Conservation (phyloP, 2,888 invertebrate genomes). For the Lithophane ornitopus region DNA sequence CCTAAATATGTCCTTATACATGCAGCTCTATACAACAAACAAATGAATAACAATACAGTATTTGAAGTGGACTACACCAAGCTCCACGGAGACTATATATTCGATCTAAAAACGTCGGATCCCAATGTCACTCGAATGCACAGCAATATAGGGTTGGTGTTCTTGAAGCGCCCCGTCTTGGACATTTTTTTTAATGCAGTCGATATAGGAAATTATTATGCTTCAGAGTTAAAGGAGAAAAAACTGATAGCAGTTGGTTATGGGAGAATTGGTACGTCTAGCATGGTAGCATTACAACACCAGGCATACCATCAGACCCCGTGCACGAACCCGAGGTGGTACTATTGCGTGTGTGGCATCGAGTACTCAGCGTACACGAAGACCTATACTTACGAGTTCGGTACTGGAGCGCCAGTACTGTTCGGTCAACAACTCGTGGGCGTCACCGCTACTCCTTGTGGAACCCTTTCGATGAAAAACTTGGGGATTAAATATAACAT, state of each 20-base stretch:
- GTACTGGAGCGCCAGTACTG: slow-evolving; percentile 80
- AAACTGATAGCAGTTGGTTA: slow-evolving; percentile 76
- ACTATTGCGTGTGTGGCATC: slow-evolving; percentile 81
- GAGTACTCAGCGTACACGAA: slow-evolving; percentile 66
- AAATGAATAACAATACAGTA: slow-evolving; percentile 65
- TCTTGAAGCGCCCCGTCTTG: slow-evolving; percentile 70
- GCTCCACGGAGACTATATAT: slow-evolving; percentile 76
- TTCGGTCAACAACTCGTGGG: slow-evolving; percentile 74
- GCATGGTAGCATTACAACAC: slow-evolving; percentile 72
- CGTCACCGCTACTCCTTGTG: slow-evolving; percentile 75
- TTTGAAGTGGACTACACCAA: slow-evolving; percentile 70
- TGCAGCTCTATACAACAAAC: slow-evolving; percentile 72
- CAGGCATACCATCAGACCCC: slow-evolving; percentile 76
- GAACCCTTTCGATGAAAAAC: slow-evolving; percentile 66
- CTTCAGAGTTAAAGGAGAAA: slow-evolving; percentile 75
- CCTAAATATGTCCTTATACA: slow-evolving; percentile 75
- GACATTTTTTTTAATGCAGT: slow-evolving; percentile 71
- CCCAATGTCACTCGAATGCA: slow-evolving; percentile 74
- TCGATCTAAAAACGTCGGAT: slow-evolving; percentile 67
- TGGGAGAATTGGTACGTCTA: slow-evolving; percentile 68
- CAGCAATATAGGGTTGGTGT: slow-evolving; percentile 81
- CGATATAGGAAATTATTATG: slow-evolving; percentile 73
- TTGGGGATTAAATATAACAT: slow-evolving; percentile 74
- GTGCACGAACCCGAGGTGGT: slow-evolving; percentile 82
- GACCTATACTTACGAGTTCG: slow-evolving; percentile 74